Evolutionary conservation across 2,888 invertebrate species (phyloP).

Genomic region (Axea sp.): DNA sequence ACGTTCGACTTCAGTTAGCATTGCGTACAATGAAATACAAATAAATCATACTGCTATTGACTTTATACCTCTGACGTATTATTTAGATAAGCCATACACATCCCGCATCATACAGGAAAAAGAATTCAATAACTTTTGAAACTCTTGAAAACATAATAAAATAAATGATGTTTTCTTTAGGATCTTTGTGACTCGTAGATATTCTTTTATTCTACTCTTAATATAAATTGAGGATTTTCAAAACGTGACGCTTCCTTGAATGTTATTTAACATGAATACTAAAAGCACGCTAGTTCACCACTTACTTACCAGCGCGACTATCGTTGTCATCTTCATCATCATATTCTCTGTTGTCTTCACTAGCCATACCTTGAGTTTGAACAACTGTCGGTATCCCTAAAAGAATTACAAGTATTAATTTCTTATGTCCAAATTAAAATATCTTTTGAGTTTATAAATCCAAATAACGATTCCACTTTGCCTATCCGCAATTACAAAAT

Average conservation of each 20-base stretch:
- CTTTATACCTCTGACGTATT: too few relatives aligned
- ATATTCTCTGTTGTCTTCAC: slow-evolving; percentile 76
- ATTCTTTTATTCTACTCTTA: slow-evolving; percentile 25
- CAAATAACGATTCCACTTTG: too few relatives aligned
- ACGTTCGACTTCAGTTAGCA: too few relatives aligned
- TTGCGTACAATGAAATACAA: too few relatives aligned
- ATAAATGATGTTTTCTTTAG: slow-evolving; percentile 5
- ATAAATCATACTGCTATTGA: too few relatives aligned
- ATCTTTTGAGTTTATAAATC: too few relatives aligned
- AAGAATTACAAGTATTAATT: slow-evolving; percentile 67
- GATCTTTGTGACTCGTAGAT: slow-evolving; percentile 7
- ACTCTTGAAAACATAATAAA: too few relatives aligned
- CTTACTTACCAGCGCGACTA: slow-evolving; percentile 87
- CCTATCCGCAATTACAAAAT: too few relatives aligned
- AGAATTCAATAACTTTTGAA: too few relatives aligned
- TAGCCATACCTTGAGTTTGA: slow-evolving; percentile 82
- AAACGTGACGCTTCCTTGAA: slow-evolving; percentile 4
- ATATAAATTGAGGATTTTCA: slow-evolving; percentile 3
- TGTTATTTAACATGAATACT: not conserved
- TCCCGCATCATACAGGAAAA: too few relatives aligned
- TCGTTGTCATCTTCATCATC: slow-evolving; percentile 82
- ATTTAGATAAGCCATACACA: too few relatives aligned
- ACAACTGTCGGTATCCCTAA: slow-evolving; percentile 89
- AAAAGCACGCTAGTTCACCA: slow-evolving; percentile 34
- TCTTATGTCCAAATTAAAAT: too few relatives aligned